Base-by-base conservation (phyloP, 1,140 invertebrate genomes). In the Homarus americanus region DNA sequence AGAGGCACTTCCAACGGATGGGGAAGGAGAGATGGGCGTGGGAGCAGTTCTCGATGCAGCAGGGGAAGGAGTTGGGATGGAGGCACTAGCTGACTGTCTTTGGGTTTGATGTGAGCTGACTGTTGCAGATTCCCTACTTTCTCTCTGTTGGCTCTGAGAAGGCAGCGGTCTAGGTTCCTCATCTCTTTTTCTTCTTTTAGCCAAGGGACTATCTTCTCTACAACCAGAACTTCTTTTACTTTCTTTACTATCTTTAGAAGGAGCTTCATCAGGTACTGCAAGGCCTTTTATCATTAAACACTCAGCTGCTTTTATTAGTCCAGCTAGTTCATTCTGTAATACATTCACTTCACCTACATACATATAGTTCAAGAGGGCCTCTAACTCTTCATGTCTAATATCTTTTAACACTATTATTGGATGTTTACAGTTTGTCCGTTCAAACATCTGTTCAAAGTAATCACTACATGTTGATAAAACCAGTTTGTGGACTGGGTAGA, bases 371-470 rank as follows among this genome's bases (percentile, higher is more conserved):
- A 90, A 38, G 38, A 90, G 72, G 72, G 87, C 87, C 53, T 90
- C 87, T 32, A 90, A 79, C 41, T 90, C 87, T 53, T 90, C 63
- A 83, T 75, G 63, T 83, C 87, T 73, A 76, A 90, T 90, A 49
- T 90, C 87, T 90, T 90, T 90, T 40, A 90, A 83, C 87, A 90
- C 87, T 82, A 90, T 90, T 58, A 90, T 83, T 34, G 87, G 87
- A 76, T 90, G 87, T 73, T 90, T 90, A 76, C 87, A 90, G 72
- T 90, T 90, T 82, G 87, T 90, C 87, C 87, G 83, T 82, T 90
- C 87, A 83, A 90, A 90, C 87, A 90, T 90, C n/a, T 83, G 79
- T 90, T 90, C 87, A 83, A 90, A 90, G 36, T 90, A 90, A 76
- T 90, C 87, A 90, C 87, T 90, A 76, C 87, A 90, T 76, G 87